These are phyloP conservation scores for Etheostoma spectabile DNA, from an alignment of 2,113 vertebrate genomes.

Conservation along the genomic window DNA sequence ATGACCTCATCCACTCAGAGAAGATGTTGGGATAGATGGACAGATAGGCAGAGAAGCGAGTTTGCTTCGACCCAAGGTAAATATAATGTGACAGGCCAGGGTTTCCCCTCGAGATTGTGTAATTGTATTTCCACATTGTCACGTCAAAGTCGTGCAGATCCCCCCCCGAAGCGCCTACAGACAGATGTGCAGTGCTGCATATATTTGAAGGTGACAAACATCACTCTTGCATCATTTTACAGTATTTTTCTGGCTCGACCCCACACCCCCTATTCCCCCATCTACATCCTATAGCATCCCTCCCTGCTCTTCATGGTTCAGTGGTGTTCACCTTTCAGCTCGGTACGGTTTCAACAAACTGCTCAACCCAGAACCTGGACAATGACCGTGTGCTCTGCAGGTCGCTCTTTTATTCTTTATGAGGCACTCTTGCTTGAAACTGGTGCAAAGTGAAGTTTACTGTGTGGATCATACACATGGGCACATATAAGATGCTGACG, in stretches of 20 bases:
- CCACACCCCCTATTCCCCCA: too few species aligned
- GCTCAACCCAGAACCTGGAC: neutral
- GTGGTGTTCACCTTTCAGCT: neutral
- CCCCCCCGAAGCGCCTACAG: conserved; percentile 50
- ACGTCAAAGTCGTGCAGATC: conserved; percentile 63
- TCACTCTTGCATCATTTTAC: conserved; percentile 28
- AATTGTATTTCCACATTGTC: conserved; percentile 74
- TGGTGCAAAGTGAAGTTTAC: conserved; percentile 5
- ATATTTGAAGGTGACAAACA: conserved; percentile 65
- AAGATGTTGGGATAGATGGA: conserved; percentile 33
- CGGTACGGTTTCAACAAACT: neutral
- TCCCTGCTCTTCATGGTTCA: conserved; percentile 9
- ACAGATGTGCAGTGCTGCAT: conserved; percentile 67
- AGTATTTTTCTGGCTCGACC: conserved; percentile 20
- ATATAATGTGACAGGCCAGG: conserved; percentile 72
- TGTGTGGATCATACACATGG: too few species aligned
- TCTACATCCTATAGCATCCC: neutral
- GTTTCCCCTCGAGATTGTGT: conserved; percentile 70
- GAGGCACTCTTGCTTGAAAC: conserved; percentile 3
- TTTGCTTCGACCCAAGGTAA: conserved; percentile 67
- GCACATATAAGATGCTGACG: too few species aligned
- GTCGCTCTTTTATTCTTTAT: conserved; percentile 3
- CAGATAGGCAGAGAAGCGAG: conserved; percentile 25
- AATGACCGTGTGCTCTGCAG: neutral
- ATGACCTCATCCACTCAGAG: conserved; percentile 65